Conservation (phyloP, 92 coral and sea anemone species). For the Pocillopora grandis region DNA sequence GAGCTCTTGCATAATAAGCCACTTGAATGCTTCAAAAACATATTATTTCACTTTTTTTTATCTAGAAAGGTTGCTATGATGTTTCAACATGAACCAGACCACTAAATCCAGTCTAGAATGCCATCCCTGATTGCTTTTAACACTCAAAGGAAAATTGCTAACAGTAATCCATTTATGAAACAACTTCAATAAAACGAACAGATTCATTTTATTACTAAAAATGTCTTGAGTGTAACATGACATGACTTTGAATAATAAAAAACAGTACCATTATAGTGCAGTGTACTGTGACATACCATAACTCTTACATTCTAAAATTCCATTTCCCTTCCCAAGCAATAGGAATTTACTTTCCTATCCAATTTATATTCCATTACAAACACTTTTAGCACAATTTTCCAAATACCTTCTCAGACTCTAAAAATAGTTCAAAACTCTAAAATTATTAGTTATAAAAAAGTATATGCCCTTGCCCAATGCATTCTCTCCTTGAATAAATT, state of each 20-base stretch:
- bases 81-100: too few relatives aligned
- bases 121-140: too few relatives aligned
- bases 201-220: slow-evolving; percentile 12
- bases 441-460: neutral
- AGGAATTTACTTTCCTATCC: neutral
- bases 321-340: neutral
- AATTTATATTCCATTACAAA: neutral
- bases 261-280: neutral
- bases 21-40: too few relatives aligned
- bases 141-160: neutral
- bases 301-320: neutral
- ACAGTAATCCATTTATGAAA: neutral
- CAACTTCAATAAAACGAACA: neutral
- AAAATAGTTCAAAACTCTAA: slow-evolving; percentile 9
- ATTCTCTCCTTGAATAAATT: neutral
- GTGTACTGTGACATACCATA: neutral
- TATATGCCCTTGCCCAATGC: neutral
- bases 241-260: neutral
- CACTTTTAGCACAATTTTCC: neutral
- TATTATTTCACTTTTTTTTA: too few relatives aligned
- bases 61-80: too few relatives aligned
- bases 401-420: neutral
- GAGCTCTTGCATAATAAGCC: too few relatives aligned
- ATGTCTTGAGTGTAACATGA: neutral
- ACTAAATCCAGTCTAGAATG: too few relatives aligned